These are phyloP conservation scores for Asbolus verrucosus DNA, from an alignment of 1,140 invertebrate species.

Conservation along the genomic window DNA sequence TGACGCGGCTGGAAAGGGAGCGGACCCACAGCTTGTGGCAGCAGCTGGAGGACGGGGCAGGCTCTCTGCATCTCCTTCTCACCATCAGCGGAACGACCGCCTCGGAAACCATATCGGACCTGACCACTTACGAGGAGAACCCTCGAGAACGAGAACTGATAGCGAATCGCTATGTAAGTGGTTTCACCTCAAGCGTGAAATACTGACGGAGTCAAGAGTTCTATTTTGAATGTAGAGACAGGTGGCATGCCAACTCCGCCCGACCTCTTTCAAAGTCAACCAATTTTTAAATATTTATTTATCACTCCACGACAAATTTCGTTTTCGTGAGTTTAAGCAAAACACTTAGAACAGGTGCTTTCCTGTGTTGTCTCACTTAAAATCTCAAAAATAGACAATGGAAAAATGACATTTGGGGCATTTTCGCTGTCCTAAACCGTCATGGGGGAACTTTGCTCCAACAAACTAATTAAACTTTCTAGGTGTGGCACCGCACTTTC, in stretches of 20 bases:
- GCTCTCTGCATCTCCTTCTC: conserved; percentile 88
- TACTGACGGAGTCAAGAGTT: not conserved
- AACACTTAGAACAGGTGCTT: too few species aligned
- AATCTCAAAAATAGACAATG: too few species aligned
- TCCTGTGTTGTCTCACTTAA: too few species aligned
- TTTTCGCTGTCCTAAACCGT: too few species aligned
- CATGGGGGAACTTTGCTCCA: too few species aligned
- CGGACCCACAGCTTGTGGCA: conserved; percentile 91
- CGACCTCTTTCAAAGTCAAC: too few species aligned
- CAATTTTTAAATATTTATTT: too few species aligned
- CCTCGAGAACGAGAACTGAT: conserved; percentile 76
- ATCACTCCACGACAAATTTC: too few species aligned
- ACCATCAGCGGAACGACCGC: conserved; percentile 96
- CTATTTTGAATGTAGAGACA: too few species aligned
- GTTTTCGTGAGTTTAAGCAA: too few species aligned
- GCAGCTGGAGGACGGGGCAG: conserved; percentile 89
- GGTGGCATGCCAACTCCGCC: too few species aligned
- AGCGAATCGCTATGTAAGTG: conserved; percentile 82
- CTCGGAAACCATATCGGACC: conserved; percentile 91
- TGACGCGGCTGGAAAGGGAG: conserved; percentile 88
- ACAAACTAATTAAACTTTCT: conserved; percentile 55
- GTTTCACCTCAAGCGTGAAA: not conserved
- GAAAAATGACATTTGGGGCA: too few species aligned
- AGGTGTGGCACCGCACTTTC: conserved; percentile 77
- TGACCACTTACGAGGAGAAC: conserved; percentile 86